These are phyloP conservation scores for Maconellicoccus hirsutus DNA, from an alignment of 1,140 invertebrate species.

Conservation along the genomic window DNA sequence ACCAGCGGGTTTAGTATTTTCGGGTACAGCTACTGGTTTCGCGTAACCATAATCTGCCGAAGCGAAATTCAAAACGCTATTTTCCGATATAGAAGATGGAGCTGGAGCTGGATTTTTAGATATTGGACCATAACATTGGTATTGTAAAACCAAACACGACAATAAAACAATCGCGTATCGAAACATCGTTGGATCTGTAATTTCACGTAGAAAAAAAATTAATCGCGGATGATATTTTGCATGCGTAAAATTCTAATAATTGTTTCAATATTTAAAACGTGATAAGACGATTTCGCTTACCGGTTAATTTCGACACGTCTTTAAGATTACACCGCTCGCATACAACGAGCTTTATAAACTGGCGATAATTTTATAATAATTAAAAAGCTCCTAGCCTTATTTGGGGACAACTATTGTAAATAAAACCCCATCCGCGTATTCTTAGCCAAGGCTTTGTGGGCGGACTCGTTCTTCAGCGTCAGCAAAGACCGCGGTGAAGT, in stretches of 20 bases:
- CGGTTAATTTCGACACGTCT: background rate
- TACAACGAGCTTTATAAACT: background rate
- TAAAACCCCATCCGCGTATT: background rate
- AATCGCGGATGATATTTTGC: too few relatives aligned
- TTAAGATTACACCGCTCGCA: background rate
- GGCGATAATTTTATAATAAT: background rate
- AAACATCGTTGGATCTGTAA: background rate
- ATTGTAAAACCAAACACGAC: background rate
- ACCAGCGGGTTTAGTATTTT: background rate
- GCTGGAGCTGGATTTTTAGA: background rate
- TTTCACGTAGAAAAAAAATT: background rate
- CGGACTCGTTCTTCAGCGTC: slow-evolving; percentile 1
- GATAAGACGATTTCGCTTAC: too few relatives aligned
- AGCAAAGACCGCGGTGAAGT: background rate
- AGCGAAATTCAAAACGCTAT: background rate
- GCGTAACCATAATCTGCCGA: background rate
- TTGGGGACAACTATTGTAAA: slow-evolving; percentile 6
- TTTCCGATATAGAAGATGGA: background rate
- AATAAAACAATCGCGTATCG: background rate
- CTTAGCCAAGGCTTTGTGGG: slow-evolving; percentile 14
- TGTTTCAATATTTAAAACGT: too few relatives aligned
- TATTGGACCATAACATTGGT: background rate
- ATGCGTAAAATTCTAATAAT: too few relatives aligned
- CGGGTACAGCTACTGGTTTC: background rate
- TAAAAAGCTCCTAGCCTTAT: background rate